phyloP scores from a whole-genome alignment of 2,113 vertebrate species.

The Nibea coibor region DNA sequence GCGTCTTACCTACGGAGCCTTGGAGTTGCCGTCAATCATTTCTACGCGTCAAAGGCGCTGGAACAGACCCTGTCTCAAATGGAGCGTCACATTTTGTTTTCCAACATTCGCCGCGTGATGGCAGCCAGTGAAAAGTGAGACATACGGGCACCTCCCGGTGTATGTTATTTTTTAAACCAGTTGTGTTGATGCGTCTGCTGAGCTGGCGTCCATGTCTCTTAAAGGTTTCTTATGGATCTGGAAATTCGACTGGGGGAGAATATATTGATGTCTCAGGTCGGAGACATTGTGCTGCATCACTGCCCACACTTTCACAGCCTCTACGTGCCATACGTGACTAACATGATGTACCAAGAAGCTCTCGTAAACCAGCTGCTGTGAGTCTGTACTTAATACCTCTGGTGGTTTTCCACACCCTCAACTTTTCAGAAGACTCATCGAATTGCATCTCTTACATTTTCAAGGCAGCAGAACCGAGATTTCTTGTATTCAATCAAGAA shows the following conservation, averaged over 20 bases:
- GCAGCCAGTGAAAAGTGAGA: constrained; percentile 79
- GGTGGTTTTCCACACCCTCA: not conserved
- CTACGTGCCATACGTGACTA: constrained; percentile 86
- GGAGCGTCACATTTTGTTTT: constrained; percentile 85
- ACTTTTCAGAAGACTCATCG: not conserved
- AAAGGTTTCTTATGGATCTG: constrained; percentile 84
- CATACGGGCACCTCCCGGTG: not conserved
- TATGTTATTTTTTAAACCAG: not conserved
- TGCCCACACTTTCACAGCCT: constrained; percentile 71
- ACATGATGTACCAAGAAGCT: constrained; percentile 88
- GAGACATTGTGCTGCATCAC: constrained; percentile 81
- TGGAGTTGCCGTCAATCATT: constrained; percentile 80
- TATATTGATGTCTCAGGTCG: constrained; percentile 77
- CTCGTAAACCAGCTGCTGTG: constrained; percentile 81
- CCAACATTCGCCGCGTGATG: constrained; percentile 81
- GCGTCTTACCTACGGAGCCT: constrained; percentile 86
- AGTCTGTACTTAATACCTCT: constrained; percentile 23
- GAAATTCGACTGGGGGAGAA: constrained; percentile 78
- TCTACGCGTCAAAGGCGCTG: constrained; percentile 70
- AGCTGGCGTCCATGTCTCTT: not conserved
- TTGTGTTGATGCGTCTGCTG: not conserved
- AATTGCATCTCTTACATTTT: not conserved
- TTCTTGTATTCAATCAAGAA: constrained; percentile 78
- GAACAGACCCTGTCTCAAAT: constrained; percentile 66
- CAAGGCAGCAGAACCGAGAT: constrained; percentile 77